Base-by-base conservation (phyloP, 2,888 invertebrate genomes). In the Xanthia togata region DNA sequence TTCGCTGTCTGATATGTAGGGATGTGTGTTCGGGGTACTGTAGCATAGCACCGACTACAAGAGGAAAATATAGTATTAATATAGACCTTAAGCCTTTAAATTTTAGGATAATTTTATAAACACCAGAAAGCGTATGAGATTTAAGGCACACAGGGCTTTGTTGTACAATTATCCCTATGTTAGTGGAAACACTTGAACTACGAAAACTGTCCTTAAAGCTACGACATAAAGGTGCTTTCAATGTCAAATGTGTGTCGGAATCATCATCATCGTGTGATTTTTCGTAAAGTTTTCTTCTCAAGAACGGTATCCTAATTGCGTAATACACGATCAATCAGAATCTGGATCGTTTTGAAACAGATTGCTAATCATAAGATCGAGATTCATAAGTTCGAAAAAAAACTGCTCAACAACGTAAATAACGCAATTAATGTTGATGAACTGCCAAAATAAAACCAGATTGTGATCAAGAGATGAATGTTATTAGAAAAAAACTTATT, bases 1-100 rank as follows among this genome's bases (percentile, higher is more conserved):
- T 85, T 97, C 97, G 0, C 91, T 91, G 50, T 97, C 96, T 0
- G 97, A 95, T 83, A 97, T 97, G 84, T 91, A 97, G 0, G 97
- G 97, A 88, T 97, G 97, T 0, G 93, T 94, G 80, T 96, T 95
- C 3, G 97, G 97, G 26, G 96, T 95, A 85, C 97, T 97, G 91
- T 91, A 97, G 92, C 97, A 96, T 35, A 97, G 91, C 0, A 97
- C 17, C 35, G 91, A 89, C 96, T 97, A 90, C 63, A 94, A 93
- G 0, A 65, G n/a, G 38, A 70, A 55, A 63, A 41, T 4, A 35
- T 38, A 12, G 3, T 14, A 55, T n/a, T 63, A 44, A n/a, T 26
- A 9, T 59, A 59, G 12, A 17, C 44, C 26, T 31, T 6, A n/a
- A 11, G 4, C 4, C 14, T 38, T 26, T 59, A 35, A 23, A 14